Evolutionary conservation across 30 jellyfish, hydroid and myxozoan genomes (phyloP), one percentile per base, ranked within the genome.

Genomic region (Sanderia malayensis): DNA sequence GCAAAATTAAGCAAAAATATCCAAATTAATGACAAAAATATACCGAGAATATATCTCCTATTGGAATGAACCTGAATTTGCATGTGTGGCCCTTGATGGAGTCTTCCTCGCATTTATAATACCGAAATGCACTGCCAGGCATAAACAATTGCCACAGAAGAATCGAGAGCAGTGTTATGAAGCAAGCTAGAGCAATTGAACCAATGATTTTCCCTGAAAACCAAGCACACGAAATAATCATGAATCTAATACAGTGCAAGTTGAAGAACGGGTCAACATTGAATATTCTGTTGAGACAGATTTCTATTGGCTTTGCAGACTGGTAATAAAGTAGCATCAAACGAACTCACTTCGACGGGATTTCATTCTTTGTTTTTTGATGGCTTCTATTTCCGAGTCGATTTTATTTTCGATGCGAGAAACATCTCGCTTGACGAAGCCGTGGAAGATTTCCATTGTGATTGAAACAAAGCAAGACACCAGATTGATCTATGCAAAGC

Each of bases 111-210:
- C 97, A 88, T 9, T 49, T 15, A 60, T 46, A 73, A 10, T 46
- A 45, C 0, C 95, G 90, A 24, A 66, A 81, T 10, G 92, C 91
- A 4, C 94, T 31, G 58, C 94, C 94, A 2, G 97, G 97, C 81
- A 73, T 70, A 59, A 88, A 88, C 0, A 80, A 4, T 64, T 88
- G 97, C 90, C 89, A 81, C 17, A 88, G 44, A 20, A 88, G 62
- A 18, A 81, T 57, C 74, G 88, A 70, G 60, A 73, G 75, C 81
- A 79, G 52, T 17, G 70, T 30, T 27, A 74, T 1, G 58, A 87
- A 37, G 13, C 15, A 55, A 4, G 7, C 67, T 19, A n/a, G 9
- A 20, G 18, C 7, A n/a, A 55, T 55, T 6, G 9, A 3, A 19
- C 27, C 4, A 55, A n/a, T 55, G 31, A n/a, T 55, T 55, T 20